Conservation (phyloP, 1,140 invertebrate species). For the Cephus cinctus region DNA sequence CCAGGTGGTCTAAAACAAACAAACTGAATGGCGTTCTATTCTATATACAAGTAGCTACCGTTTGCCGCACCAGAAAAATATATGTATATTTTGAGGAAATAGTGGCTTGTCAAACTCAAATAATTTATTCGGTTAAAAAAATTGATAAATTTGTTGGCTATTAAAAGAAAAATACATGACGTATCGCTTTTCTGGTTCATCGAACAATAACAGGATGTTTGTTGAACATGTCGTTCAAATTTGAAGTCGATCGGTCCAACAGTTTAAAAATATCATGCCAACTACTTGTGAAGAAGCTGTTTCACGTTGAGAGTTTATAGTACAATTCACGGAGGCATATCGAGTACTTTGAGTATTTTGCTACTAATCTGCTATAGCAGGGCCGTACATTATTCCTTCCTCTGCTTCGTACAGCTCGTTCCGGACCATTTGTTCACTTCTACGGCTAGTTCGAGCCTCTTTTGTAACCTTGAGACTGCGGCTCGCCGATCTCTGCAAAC, state of each 20-base stretch:
- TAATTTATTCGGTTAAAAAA: slow-evolving; percentile 1
- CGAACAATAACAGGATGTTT: slow-evolving; percentile 7
- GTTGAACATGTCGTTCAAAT: slow-evolving; percentile 9
- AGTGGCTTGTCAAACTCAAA: slow-evolving; percentile 9
- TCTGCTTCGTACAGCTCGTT: too few relatives aligned
- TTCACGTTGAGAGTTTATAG: too few relatives aligned
- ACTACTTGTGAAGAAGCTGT: slow-evolving; percentile 14
- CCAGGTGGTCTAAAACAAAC: too few relatives aligned
- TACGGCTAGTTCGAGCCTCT: too few relatives aligned
- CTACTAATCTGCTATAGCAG: too few relatives aligned
- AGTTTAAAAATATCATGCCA: slow-evolving; percentile 11
- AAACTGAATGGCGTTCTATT: too few relatives aligned
- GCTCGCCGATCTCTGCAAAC: too few relatives aligned
- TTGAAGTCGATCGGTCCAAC: slow-evolving; percentile 10
- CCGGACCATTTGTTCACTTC: too few relatives aligned
- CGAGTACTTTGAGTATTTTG: too few relatives aligned
- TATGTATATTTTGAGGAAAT: neutral
- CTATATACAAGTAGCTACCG: slow-evolving; percentile 10
- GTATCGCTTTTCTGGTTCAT: slow-evolving; percentile 11
- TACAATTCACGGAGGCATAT: too few relatives aligned
- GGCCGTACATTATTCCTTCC: too few relatives aligned
- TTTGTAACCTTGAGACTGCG: too few relatives aligned
- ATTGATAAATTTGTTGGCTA: slow-evolving; percentile 5
- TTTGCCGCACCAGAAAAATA: slow-evolving; percentile 9
- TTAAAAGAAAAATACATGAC: slow-evolving; percentile 8